Evolutionary conservation across 2,113 vertebrate genomes (phyloP), one percentile per base, ranked within the genome.

Genomic region (Trachemys scripta): DNA sequence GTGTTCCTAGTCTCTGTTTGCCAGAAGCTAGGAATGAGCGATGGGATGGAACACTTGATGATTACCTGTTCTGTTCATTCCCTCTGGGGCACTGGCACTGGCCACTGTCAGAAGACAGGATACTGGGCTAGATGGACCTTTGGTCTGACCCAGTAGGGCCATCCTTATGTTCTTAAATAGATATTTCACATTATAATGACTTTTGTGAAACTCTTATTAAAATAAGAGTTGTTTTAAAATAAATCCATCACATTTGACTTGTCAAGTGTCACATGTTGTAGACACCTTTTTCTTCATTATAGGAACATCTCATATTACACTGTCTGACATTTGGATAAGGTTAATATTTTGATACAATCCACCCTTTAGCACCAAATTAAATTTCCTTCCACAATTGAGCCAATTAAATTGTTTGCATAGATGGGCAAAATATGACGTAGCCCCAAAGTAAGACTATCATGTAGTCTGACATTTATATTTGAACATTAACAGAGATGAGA

Each of bases 381-480:
- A 97, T 93, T 97, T 97, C 54, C 57, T 96, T 93, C 90, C 84
- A 93, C 92, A 62, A 80, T 54, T 75, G 53, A 89, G 94, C 91
- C 90, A 88, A 20, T 96, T 93, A 96, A 5, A 1, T 86, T 95
- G 79, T 91, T 96, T 89, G 94, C 76, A 87, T 2, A 95, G 85
- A 56, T 65, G 51, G 76, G 84, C 92, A 97, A 97, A 97, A 93
- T 78, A 42, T 27, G 25, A 83, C 90, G 51, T 97, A 97, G 94
- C 4, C 57, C 2, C 1, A 8, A 80, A 86, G 38, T 24, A 72
- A 65, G n/a, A 38, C 12, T 84, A 59, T 8, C 1, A 0, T 24
- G 47, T 29, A 92, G 79, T 84, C 14, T 2, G n/a, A 90, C 47
- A 1, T 35, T 94, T 92, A 84, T 1, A 78, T 25, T 49, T 87